These are phyloP conservation scores for Muscidifurax raptorellus DNA, from an alignment of 1,140 invertebrate species.

Conservation along the genomic window DNA sequence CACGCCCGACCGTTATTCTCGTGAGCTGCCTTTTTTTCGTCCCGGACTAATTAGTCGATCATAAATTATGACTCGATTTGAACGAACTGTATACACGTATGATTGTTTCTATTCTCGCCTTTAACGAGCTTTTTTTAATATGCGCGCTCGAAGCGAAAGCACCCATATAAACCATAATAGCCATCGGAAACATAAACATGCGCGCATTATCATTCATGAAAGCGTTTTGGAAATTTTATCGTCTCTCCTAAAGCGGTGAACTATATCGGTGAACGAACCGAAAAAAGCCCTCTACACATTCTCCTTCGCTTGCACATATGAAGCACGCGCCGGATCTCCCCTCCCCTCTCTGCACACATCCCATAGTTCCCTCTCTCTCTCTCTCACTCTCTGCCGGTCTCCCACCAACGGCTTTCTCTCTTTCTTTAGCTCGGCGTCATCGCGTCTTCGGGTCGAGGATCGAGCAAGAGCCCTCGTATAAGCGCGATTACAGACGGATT, in stretches of 20 bases:
- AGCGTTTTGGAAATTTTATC: neutral
- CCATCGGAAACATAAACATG: neutral
- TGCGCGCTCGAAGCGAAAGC: too few species aligned
- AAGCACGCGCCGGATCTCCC: neutral
- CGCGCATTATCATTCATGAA: neutral
- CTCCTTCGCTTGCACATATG: neutral
- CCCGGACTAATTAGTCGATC: neutral
- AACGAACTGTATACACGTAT: neutral
- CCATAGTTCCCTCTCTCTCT: neutral
- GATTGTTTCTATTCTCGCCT: neutral
- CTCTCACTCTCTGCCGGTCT: neutral
- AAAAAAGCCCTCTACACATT: conserved; percentile 5
- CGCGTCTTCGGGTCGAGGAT: conserved; percentile 10
- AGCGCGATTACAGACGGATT: conserved; percentile 23
- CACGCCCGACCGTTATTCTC: neutral
- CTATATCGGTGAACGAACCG: neutral
- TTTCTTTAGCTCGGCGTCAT: conserved; percentile 30
- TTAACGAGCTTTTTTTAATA: too few species aligned
- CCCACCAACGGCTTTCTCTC: neutral
- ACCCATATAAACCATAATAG: neutral
- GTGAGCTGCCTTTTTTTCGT: neutral
- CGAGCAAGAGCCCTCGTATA: conserved; percentile 21
- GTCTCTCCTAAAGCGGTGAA: neutral
- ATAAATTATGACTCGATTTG: neutral
- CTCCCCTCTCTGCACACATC: too few species aligned